Conservation (phyloP, 2,797 vertebrate species). For the Austrolebias charrua region DNA sequence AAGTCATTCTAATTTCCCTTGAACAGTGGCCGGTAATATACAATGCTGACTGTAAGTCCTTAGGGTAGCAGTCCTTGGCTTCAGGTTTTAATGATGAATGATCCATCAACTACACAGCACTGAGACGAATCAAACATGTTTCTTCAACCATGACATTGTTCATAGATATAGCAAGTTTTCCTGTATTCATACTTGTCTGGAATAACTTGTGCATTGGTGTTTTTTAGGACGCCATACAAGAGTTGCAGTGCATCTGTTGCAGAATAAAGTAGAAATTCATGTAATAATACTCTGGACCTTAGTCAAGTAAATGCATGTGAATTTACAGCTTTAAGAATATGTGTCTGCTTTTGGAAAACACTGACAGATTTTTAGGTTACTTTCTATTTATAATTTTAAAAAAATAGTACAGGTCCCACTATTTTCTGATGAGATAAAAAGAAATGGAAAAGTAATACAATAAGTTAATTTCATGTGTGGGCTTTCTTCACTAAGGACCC, state of each 20-base stretch:
- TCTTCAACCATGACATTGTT: slow-evolving; percentile 55
- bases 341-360: not conserved
- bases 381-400: not conserved
- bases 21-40: slow-evolving; percentile 60
- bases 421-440: too few species aligned
- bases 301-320: too few species aligned
- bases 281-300: too few species aligned
- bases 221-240: too few species aligned
- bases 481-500: too few species aligned
- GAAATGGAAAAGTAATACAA: not conserved
- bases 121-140: slow-evolving; percentile 48
- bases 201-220: slow-evolving; percentile 6
- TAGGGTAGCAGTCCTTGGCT: slow-evolving; percentile 55
- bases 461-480: too few species aligned
- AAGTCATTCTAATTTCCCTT: slow-evolving; percentile 60
- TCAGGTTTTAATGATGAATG: slow-evolving; percentile 67
- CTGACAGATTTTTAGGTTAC: not conserved
- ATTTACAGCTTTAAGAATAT: not conserved
- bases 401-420: not conserved
- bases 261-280: too few species aligned
- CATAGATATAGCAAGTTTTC: slow-evolving; percentile 40
- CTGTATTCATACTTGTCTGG: slow-evolving; percentile 21
- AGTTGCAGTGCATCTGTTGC: too few species aligned
- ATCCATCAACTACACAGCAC: slow-evolving; percentile 58
- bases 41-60: slow-evolving; percentile 50